phyloP scores from a whole-genome alignment of 64 coral and sea anemone genomes.

The Actinia equina region DNA sequence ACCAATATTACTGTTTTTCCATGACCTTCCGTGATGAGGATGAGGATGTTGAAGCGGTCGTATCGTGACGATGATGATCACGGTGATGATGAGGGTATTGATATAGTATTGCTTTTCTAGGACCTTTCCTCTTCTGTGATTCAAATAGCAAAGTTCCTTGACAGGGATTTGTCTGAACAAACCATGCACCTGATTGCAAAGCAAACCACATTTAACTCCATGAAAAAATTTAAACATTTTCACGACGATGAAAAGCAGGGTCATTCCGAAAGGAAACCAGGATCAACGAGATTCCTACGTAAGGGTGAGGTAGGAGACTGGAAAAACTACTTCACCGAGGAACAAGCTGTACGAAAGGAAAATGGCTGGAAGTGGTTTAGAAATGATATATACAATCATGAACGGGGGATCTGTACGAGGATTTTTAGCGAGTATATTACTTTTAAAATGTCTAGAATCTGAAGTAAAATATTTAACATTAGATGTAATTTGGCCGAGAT shows the following conservation, averaged over 20 bases:
- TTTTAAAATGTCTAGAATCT: too few species aligned
- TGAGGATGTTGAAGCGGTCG: too few species aligned
- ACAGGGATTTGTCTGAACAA: slow-evolving; percentile 17
- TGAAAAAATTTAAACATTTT: slow-evolving; percentile 2
- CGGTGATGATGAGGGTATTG: too few species aligned
- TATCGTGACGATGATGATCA: too few species aligned
- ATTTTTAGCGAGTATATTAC: too few species aligned
- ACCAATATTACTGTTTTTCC: too few species aligned
- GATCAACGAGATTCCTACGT: neutral
- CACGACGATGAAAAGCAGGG: neutral
- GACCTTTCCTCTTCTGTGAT: slow-evolving; percentile 19
- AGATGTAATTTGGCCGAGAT: too few species aligned
- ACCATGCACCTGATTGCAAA: slow-evolving; percentile 1
- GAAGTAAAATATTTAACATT: too few species aligned
- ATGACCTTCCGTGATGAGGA: too few species aligned
- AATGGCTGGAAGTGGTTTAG: neutral
- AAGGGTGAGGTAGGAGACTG: slow-evolving; percentile 41
- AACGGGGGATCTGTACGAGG: too few species aligned
- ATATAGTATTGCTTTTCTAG: neutral
- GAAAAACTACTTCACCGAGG: slow-evolving; percentile 36
- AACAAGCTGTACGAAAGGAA: slow-evolving; percentile 4
- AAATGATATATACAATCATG: too few species aligned
- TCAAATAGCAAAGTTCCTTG: slow-evolving; percentile 45
- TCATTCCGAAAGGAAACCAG: neutral
- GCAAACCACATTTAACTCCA: slow-evolving; percentile 36